Percentiles rank a stretch among this genome's conserved stretches.
Conservation (phyloP, 2,797 vertebrate genomes). For the Jordanella pulchra region DNA sequence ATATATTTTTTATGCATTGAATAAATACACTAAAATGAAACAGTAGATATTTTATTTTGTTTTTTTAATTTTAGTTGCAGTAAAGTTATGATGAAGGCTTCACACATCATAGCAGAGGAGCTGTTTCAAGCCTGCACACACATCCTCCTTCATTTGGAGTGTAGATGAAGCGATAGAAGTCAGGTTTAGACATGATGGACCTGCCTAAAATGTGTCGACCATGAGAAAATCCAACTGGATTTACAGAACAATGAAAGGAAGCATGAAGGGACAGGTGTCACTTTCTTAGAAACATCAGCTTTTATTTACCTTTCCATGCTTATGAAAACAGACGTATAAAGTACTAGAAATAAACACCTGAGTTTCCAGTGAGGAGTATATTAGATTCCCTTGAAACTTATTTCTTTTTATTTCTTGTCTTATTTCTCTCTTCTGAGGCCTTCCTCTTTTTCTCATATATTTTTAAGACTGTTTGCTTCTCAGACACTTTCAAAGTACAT, state of each 20-base stretch:
- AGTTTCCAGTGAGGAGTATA: not conserved
- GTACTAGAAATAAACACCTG: not conserved
- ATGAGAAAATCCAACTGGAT: not conserved
- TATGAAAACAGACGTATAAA: not conserved
- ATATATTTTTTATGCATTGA: not conserved
- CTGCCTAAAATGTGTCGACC: not conserved
- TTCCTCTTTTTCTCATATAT: too few relatives aligned
- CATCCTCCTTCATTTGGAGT: not conserved
- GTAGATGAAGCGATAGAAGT: not conserved
- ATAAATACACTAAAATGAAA: not conserved
- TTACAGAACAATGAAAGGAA: not conserved
- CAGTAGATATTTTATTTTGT: not conserved
- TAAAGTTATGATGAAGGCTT: not conserved
- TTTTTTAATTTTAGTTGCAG: not conserved
- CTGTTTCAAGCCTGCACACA: not conserved
- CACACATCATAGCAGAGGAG: not conserved
- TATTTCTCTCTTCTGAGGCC: too few relatives aligned
- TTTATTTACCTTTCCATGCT: not conserved
- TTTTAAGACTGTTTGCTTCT: too few relatives aligned
- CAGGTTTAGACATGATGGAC: not conserved
- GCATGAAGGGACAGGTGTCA: not conserved
- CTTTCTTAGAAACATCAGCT: not conserved
- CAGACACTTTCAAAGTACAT: too few relatives aligned
- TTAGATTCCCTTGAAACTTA: too few relatives aligned
- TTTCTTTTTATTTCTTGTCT: too few relatives aligned